These are phyloP conservation scores for Steromphala cineraria DNA, from an alignment of 2,888 invertebrate genomes.

Conservation along the genomic window DNA sequence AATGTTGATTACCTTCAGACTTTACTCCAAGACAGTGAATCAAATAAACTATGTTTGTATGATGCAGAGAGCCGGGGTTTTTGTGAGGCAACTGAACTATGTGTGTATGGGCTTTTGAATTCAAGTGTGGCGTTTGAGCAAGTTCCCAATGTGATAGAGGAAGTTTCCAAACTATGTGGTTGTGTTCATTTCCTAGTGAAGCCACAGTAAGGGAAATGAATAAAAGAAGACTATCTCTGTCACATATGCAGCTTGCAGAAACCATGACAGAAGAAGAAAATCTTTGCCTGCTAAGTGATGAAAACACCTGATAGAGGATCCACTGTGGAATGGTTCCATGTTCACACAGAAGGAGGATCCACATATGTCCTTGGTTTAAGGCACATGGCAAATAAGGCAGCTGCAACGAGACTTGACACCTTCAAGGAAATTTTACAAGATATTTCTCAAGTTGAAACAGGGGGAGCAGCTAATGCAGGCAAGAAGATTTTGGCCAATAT, in stretches of 20 bases:
- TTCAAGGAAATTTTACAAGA: neutral
- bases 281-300: constrained; percentile 31
- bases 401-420: neutral
- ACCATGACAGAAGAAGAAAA: constrained; percentile 10
- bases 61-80: neutral
- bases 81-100: neutral
- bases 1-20: neutral
- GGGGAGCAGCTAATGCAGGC: constrained; percentile 10
- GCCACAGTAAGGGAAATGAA: neutral
- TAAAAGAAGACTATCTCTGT: neutral
- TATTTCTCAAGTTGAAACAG: constrained; percentile 15
- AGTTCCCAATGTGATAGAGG: neutral
- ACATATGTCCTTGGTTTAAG: constrained; percentile 25
- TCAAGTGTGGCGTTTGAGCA: neutral
- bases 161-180: neutral
- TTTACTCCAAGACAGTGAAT: neutral
- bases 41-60: neutral
- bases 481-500: constrained; percentile 31
- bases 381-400: constrained; percentile 5
- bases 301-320: constrained; percentile 27
- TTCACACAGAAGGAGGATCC: constrained; percentile 10
- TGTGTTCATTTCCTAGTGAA: neutral
- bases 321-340: constrained; percentile 30
- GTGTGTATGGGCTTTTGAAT: neutral
- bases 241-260: constrained; percentile 2